Conservation (phyloP, 2,888 invertebrate genomes). For the Ectemnius lituratus region DNA sequence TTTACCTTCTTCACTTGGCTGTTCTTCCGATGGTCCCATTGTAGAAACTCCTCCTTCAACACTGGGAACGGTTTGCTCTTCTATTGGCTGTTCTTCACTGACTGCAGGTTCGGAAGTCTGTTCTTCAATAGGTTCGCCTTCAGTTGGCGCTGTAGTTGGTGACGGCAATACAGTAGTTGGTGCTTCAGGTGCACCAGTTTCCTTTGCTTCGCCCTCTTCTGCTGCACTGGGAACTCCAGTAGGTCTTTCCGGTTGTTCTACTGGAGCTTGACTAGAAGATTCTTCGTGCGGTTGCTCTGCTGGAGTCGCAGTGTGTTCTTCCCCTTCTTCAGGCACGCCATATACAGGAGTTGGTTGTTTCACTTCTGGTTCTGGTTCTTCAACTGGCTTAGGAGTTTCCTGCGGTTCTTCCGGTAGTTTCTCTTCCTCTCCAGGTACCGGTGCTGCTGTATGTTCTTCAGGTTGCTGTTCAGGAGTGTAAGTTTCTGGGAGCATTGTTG, state of each 20-base stretch:
- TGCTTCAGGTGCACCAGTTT: slow-evolving; percentile 17
- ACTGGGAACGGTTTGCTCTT: slow-evolving; percentile 3
- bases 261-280: slow-evolving; percentile 32
- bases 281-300: slow-evolving; percentile 40
- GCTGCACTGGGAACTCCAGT: slow-evolving; percentile 27
- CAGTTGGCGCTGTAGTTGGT: slow-evolving; percentile 30
- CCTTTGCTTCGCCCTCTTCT: slow-evolving; percentile 21
- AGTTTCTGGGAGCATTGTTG: slow-evolving; percentile 27
- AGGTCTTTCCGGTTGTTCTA: slow-evolving; percentile 40
- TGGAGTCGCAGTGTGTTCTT: slow-evolving; percentile 39
- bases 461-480: slow-evolving; percentile 12
- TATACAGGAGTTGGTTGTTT: slow-evolving; percentile 29
- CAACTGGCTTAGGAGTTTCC: slow-evolving; percentile 32
- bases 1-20: slow-evolving; percentile 26
- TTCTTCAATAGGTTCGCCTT: slow-evolving; percentile 24
- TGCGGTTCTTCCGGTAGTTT: neutral
- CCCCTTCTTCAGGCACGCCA: slow-evolving; percentile 33
- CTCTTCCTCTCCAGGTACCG: slow-evolving; percentile 5
- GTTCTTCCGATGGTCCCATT: slow-evolving; percentile 6
- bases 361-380: slow-evolving; percentile 18
- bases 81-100: slow-evolving; percentile 25
- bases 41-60: slow-evolving; percentile 8
- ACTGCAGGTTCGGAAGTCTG: slow-evolving; percentile 23
- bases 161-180: slow-evolving; percentile 16
- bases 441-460: slow-evolving; percentile 4